Evolutionary conservation across 1,140 invertebrate species (phyloP).

Genomic region (Belonocnema kinseyi): DNA sequence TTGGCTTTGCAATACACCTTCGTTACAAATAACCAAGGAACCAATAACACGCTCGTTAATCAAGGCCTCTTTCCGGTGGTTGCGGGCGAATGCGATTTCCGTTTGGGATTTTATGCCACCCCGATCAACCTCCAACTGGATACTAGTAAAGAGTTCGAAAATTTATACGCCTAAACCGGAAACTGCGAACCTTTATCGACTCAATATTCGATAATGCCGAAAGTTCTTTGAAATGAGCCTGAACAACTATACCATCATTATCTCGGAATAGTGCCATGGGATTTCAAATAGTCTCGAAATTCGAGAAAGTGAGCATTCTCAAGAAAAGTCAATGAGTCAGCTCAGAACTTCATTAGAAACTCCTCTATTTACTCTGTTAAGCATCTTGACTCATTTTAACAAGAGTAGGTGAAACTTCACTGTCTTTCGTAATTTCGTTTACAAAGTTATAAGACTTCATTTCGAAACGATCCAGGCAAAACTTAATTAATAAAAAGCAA

Average conservation of each 20-base stretch:
- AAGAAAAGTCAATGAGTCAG: constrained; percentile 16
- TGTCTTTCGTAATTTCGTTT: too few species aligned
- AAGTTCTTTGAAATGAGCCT: constrained; percentile 35
- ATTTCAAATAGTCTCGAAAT: background rate
- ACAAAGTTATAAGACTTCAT: too few species aligned
- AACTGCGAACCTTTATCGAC: constrained; percentile 34
- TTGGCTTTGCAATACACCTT: constrained; percentile 32
- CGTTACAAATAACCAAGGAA: constrained; percentile 54
- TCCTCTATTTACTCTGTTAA: constrained; percentile 3
- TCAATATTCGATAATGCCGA: constrained; percentile 37
- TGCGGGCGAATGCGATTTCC: constrained; percentile 44
- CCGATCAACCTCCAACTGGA: constrained; percentile 25
- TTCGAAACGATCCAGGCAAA: too few species aligned
- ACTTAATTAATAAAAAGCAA: too few species aligned
- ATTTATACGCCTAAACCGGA: constrained; percentile 44
- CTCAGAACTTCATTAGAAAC: background rate
- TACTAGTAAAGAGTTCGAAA: constrained; percentile 31
- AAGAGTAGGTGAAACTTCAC: background rate
- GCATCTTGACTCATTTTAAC: background rate
- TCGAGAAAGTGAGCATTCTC: background rate
- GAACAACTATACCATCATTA: constrained; percentile 30
- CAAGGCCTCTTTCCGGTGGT: constrained; percentile 52
- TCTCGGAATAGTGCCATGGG: background rate
- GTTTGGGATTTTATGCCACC: constrained; percentile 30
- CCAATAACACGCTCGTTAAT: constrained; percentile 62